phyloP scores from a whole-genome alignment of 2,113 vertebrate genomes.

The Otocyon megalotis region DNA sequence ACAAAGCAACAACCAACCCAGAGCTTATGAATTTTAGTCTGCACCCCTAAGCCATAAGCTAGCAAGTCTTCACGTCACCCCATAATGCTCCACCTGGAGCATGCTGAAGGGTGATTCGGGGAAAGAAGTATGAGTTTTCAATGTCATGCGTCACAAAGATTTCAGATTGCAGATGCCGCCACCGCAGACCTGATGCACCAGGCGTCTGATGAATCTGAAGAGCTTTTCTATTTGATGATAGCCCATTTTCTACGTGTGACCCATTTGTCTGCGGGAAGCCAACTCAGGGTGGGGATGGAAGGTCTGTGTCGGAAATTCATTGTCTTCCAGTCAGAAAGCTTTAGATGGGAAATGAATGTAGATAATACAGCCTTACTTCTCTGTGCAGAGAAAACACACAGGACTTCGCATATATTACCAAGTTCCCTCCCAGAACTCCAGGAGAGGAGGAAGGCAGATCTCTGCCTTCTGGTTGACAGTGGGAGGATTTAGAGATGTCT shows the following conservation, averaged over 20 bases:
- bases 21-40: not conserved
- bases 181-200: fast-evolving
- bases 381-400: fast-evolving
- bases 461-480: not conserved
- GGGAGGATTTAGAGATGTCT: not conserved
- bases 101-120: not conserved
- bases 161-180: fast-evolving
- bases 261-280: not conserved
- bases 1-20: fast-evolving
- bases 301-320: not conserved
- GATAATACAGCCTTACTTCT: not conserved
- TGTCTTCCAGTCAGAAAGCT: not conserved
- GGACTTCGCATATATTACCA: not conserved
- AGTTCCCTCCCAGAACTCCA: fast-evolving
- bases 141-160: not conserved
- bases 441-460: not conserved
- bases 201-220: fast-evolving
- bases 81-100: not conserved
- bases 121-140: not conserved
- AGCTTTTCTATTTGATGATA: fast-evolving
- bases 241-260: not conserved
- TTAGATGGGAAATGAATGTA: not conserved
- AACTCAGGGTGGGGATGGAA: not conserved
- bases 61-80: fast-evolving
- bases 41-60: not conserved